Conservation (phyloP, 2,888 invertebrate species). For the Netelia melanura region DNA sequence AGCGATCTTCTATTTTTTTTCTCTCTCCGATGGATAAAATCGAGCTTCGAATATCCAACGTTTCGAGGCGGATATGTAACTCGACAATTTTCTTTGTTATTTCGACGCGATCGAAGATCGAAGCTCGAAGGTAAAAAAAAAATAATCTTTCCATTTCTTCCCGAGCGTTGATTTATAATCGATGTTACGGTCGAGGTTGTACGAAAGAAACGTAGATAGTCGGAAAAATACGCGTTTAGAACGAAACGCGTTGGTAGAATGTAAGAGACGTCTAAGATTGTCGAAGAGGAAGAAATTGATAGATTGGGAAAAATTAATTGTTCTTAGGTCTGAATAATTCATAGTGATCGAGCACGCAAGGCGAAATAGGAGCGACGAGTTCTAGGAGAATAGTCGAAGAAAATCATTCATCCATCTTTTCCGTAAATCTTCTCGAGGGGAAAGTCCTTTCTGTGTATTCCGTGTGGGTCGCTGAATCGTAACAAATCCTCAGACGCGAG, state of each 20-base stretch:
- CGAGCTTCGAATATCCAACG: conserved; percentile 4
- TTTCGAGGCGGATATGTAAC: not conserved
- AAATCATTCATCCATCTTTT: conserved; percentile 51
- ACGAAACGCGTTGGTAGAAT: not conserved
- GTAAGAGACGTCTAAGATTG: not conserved
- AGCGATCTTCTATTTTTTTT: not conserved
- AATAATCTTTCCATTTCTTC: not conserved
- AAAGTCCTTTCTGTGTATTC: not conserved
- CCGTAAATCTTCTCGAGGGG: conserved; percentile 21
- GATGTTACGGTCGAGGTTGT: not conserved
- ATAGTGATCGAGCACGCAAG: conserved; percentile 16
- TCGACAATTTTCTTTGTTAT: no score
- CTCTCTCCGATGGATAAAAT: not conserved
- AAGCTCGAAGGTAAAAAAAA: not conserved
- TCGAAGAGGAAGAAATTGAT: not conserved
- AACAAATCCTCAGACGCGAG: conserved; percentile 25
- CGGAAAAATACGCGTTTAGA: not conserved
- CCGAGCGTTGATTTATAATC: not conserved
- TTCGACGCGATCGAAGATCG: not conserved
- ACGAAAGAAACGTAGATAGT: not conserved
- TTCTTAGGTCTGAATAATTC: conserved; percentile 43
- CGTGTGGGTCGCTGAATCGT: conserved; percentile 14
- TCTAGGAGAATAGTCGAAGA: conserved; percentile 29
- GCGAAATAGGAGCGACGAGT: conserved; percentile 2
- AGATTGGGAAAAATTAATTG: conserved; percentile 40